phyloP scores from a whole-genome alignment of 2,888 invertebrate species.

The Geotrupes spiniger region DNA sequence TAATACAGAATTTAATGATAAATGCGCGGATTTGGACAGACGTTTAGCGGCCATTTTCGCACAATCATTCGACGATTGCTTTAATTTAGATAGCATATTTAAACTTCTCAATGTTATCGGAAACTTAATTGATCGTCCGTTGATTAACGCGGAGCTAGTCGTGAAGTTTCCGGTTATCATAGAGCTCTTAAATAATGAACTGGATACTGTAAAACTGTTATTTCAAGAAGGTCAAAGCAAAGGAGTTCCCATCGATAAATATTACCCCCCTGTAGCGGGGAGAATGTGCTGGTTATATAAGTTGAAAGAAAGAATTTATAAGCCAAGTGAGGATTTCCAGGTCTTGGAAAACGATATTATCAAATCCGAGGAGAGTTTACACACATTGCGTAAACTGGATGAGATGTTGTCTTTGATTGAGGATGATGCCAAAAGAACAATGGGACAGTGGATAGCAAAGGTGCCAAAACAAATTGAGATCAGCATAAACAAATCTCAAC shows the following conservation, averaged over 20 bases:
- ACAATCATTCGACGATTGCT: slow-evolving; percentile 78
- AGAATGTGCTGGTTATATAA: slow-evolving; percentile 67
- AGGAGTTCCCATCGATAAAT: slow-evolving; percentile 59
- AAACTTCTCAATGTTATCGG: slow-evolving; percentile 59
- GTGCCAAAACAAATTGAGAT: slow-evolving; percentile 64
- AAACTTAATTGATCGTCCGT: slow-evolving; percentile 68
- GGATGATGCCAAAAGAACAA: slow-evolving; percentile 60
- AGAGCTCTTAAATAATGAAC: slow-evolving; percentile 61
- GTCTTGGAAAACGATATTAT: slow-evolving; percentile 64
- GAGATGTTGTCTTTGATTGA: slow-evolving; percentile 67
- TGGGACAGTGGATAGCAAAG: slow-evolving; percentile 65
- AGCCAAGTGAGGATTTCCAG: slow-evolving; percentile 61
- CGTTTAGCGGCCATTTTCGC: slow-evolving; percentile 76
- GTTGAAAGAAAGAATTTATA: slow-evolving; percentile 57
- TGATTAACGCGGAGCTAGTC: slow-evolving; percentile 70
- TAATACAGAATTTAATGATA: slow-evolving; percentile 59
- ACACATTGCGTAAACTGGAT: slow-evolving; percentile 60
- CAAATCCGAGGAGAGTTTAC: slow-evolving; percentile 54
- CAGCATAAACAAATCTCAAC: slow-evolving; percentile 61
- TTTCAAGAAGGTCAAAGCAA: slow-evolving; percentile 57
- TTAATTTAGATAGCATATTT: slow-evolving; percentile 61
- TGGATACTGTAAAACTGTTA: slow-evolving; percentile 64
- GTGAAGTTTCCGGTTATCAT: slow-evolving; percentile 66
- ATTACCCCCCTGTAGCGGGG: slow-evolving; percentile 76
- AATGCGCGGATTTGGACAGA: slow-evolving; percentile 70